Conservation (phyloP, 92 coral and sea anemone genomes). For the Parazoanthus swiftii region DNA sequence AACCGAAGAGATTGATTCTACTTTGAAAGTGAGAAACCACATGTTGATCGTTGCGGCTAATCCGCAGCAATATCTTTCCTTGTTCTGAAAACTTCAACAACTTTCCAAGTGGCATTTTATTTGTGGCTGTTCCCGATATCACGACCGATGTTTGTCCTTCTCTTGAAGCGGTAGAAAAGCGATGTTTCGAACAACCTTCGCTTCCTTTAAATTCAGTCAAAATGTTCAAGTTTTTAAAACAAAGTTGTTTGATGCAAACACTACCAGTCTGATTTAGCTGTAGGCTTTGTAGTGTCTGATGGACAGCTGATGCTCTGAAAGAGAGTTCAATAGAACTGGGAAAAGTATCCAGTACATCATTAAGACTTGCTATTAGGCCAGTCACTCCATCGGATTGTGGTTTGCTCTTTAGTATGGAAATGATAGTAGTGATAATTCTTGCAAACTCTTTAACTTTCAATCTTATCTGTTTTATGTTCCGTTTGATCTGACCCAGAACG, state of each 20-base stretch:
- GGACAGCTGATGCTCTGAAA: conserved; percentile 5
- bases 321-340: conserved; percentile 12
- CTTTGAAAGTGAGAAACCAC: neutral
- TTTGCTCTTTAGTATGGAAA: neutral
- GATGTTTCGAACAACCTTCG: conserved; percentile 22
- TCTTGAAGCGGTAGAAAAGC: neutral
- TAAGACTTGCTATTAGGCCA: conserved; percentile 12
- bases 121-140: neutral
- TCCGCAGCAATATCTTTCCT: neutral
- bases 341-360: conserved; percentile 12
- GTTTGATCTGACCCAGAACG: neutral
- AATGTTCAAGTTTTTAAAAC: conserved; percentile 37
- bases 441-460: neutral
- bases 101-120: conserved; percentile 16
- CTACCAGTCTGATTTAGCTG: conserved; percentile 5
- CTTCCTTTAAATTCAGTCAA: conserved; percentile 15
- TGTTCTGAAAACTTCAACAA: conserved; percentile 6
- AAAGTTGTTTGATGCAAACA: conserved; percentile 37
- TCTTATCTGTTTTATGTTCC: conserved; percentile 7
- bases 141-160: neutral
- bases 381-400: conserved; percentile 4
- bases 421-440: neutral
- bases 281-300: conserved; percentile 30
- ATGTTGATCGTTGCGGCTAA: neutral
- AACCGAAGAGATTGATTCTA: conserved; percentile 12